phyloP scores from a whole-genome alignment of 2,888 invertebrate species.

The Dicycla oo region DNA sequence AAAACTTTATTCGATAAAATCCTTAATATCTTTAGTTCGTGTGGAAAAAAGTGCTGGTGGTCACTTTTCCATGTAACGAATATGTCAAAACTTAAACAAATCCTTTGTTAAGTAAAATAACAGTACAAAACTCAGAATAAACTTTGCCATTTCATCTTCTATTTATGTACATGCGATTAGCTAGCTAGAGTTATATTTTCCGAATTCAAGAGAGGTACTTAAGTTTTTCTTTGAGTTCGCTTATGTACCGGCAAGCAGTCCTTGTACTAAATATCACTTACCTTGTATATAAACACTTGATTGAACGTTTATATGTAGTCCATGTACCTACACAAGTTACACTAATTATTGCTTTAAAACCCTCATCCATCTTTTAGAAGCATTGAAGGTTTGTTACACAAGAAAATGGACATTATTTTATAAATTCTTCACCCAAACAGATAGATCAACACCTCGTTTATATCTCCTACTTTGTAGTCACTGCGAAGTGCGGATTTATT shows the following conservation, averaged over 20 bases:
- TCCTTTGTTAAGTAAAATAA: not conserved
- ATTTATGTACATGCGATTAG: not conserved
- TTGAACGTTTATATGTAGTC: conserved; percentile 17
- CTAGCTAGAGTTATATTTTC: not conserved
- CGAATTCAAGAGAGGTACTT: no score
- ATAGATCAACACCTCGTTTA: conserved; percentile 44
- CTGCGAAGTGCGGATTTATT: conserved; percentile 40
- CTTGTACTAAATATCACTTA: conserved; percentile 6
- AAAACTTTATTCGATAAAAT: conserved; percentile 35
- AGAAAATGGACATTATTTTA: conserved; percentile 44
- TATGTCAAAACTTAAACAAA: not conserved
- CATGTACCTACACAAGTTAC: conserved; percentile 30
- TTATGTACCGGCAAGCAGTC: not conserved
- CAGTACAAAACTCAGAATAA: not conserved
- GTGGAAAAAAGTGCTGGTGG: conserved; percentile 10
- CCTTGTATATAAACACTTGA: conserved; percentile 11
- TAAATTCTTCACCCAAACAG: conserved; percentile 29
- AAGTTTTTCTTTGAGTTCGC: not conserved
- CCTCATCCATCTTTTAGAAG: conserved; percentile 39
- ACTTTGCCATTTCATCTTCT: not conserved
- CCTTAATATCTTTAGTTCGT: conserved; percentile 3
- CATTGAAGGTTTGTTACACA: conserved; percentile 26
- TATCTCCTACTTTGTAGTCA: conserved; percentile 20
- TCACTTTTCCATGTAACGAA: not conserved
- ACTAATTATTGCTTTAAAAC: conserved; percentile 37